Evolutionary conservation across 2,113 vertebrate species (phyloP), one percentile per base, ranked within the genome.

Genomic region (Riparia riparia): DNA sequence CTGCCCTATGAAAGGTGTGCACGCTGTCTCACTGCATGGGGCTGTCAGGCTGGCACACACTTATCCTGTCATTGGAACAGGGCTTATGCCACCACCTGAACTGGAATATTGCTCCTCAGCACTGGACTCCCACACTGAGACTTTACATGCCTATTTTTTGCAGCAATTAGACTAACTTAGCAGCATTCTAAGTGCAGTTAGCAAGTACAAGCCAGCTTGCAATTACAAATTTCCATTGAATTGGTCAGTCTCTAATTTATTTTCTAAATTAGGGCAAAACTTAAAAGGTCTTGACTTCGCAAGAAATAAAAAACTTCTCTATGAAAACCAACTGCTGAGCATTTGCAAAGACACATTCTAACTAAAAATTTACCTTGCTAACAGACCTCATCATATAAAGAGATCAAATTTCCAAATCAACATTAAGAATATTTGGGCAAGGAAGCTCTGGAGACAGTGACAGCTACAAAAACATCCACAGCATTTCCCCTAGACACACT

Each of bases 401-500:
- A 81, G 37, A 90, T 10, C 21, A 32, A 31, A 25, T 82, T 81
- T 78, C 50, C n/a, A 79, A 71, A 45, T 39, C 29, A 78, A 29
- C 15, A n/a, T 49, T 34, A 45, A 12, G 14, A 85, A 2, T n/a
- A 51, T 21, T 32, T 51, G 4, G 9, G 5, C 34, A 74, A 91
- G 29, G 4, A 16, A 79, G 19, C 53, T 80, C 64, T 68, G 16
- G 14, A 24, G n/a, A 73, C 58, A 68, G 12, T 2, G 18, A 79
- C 26, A 28, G 54, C 44, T 66, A n/a, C 7, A 57, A 22, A 51
- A 61, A 57, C 10, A 88, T 10, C 5, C 31, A 93, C 54, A 91
- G 24, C 17, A 37, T 57, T 58, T 70, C 34, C 37, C 49, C 57
- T 69, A 11, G 68, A 49, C 53, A 58, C 14, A 98, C 99, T 98